Evolutionary conservation across 2,113 vertebrate species (phyloP).

Genomic region (Sisor rabdophorus): DNA sequence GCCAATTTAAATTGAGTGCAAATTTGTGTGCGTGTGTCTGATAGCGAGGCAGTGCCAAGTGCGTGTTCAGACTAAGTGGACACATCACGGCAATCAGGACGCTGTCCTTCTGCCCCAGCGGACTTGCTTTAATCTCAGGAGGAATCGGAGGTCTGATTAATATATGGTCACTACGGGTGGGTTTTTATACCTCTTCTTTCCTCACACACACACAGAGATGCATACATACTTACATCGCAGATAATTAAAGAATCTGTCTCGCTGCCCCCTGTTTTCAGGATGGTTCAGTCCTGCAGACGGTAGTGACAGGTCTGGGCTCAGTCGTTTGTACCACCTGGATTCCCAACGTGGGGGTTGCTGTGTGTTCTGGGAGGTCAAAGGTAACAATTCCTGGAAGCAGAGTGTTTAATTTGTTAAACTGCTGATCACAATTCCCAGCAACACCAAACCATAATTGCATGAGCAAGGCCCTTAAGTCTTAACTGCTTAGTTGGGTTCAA

Average conservation of each 20-base stretch:
- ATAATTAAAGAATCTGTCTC: background rate
- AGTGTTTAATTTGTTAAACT: too few relatives aligned
- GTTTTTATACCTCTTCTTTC: conserved; percentile 2
- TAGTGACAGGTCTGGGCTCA: conserved; percentile 71
- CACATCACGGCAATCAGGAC: conserved; percentile 75
- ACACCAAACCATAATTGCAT: too few relatives aligned
- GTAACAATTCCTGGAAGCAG: conserved; percentile 49
- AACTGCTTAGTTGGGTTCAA: too few relatives aligned
- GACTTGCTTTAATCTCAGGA: conserved; percentile 71
- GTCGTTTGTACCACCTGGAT: conserved; percentile 73
- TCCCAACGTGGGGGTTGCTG: conserved; percentile 69
- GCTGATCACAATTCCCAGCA: too few relatives aligned
- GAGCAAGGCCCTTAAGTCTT: too few relatives aligned
- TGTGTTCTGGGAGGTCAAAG: conserved; percentile 75
- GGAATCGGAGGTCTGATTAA: conserved; percentile 75
- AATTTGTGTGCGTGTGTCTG: background rate
- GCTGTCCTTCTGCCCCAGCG: conserved; percentile 71
- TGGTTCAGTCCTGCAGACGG: conserved; percentile 74
- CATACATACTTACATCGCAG: background rate
- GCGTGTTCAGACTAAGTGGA: conserved; percentile 70
- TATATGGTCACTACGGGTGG: conserved; percentile 76
- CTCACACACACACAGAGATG: background rate
- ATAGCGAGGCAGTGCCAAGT: conserved; percentile 64
- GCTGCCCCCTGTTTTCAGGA: conserved; percentile 60
- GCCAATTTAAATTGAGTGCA: background rate